Base-by-base conservation (phyloP, 37 sponge, comb jelly and placozoan species). In the Ianthella basta region DNA sequence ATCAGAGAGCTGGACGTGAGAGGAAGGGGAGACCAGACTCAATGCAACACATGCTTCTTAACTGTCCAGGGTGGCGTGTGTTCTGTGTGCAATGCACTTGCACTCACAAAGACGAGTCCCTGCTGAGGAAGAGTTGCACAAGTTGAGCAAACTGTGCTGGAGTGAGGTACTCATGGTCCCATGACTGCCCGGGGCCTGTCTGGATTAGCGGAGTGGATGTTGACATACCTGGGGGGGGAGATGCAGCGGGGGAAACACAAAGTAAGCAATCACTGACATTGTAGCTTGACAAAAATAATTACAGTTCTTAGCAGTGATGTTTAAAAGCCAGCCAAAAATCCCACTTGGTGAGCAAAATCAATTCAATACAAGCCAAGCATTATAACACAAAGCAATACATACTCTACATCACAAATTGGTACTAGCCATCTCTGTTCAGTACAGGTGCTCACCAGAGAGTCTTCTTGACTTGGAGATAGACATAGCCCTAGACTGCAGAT, bases 101-200 rank as follows among this genome's bases (percentile, higher is more conserved):
- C 25, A 54, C 83, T 84, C 15, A 67, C 83, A 67, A 59, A n/a
- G 57, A 24, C 14, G 81, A 64, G 25, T 72, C 55, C 4, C 44
- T 53, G 60, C 88, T 82, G 30, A 90, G 81, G 57, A 93, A 93
- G 81, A 88, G 73, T 34, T 90, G 86, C 37, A 87, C 56, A 0
- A 94, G 83, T 30, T 90, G 89, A 33, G 84, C 55, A 77, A 94
- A 94, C 85, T 94, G 94, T 0, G 61, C 8, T 34, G 38, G 55
- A 39, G 24, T 82, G 55, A 94, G 57, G 30, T 73, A 27, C 44
- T 54, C 37, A 54, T 73, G 80, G 84, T 87, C 88, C 91, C 90
- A 94, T 5, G 37, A 54, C 13, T 39, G 59, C 0, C 91, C 94
- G 15, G 94, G 94, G 0, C 94, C 91, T 33, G 86, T 69, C 33